phyloP scores from a whole-genome alignment of 2,888 invertebrate species.

The Zygaena filipendulae region DNA sequence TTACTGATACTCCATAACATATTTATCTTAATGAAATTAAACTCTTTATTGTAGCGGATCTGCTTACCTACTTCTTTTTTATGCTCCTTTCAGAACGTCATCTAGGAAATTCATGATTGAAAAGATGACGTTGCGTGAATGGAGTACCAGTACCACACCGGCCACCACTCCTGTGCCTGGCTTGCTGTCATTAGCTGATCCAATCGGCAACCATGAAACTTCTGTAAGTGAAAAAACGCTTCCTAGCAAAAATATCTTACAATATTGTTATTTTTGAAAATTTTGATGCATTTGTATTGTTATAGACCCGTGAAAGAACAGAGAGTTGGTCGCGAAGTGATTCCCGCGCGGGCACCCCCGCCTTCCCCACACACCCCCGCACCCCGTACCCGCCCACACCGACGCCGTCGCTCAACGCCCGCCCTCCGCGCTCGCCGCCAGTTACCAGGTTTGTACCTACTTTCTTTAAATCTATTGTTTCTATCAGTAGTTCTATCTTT shows the following conservation, averaged over 20 bases:
- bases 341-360: constrained; percentile 88
- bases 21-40: not conserved
- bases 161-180: constrained; percentile 46
- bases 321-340: constrained; percentile 75
- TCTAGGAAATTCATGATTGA: constrained; percentile 64
- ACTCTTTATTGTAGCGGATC: too few species aligned
- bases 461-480: not conserved
- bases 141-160: constrained; percentile 49
- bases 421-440: constrained; percentile 85
- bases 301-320: constrained; percentile 68
- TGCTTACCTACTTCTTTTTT: too few species aligned
- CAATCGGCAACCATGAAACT: constrained; percentile 36
- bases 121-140: constrained; percentile 63
- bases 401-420: constrained; percentile 73
- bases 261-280: too few species aligned
- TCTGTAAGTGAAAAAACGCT: constrained; percentile 35
- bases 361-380: constrained; percentile 92
- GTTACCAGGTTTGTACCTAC: constrained; percentile 58
- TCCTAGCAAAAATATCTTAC: constrained; percentile 4
- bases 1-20: too few species aligned
- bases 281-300: not conserved
- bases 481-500: too few species aligned
- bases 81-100: constrained; percentile 65
- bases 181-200: constrained; percentile 55
- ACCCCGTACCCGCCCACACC: constrained; percentile 87